Evolutionary conservation across 2,888 invertebrate species (phyloP).

Genomic region (Caenorhabditis uteleia): DNA sequence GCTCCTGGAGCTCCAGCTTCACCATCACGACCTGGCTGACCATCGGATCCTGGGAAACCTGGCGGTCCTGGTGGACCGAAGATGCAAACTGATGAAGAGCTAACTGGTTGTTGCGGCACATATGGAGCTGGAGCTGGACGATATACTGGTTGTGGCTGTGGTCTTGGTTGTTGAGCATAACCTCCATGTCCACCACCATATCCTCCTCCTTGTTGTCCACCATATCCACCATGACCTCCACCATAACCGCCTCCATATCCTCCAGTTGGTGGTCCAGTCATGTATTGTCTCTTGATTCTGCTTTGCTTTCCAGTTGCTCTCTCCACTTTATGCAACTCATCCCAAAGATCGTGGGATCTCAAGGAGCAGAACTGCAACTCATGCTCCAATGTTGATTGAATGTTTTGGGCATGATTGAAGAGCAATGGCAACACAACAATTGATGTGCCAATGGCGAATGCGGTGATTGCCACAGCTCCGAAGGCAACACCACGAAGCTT

Average conservation of each 20-base stretch:
- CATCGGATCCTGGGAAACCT: constrained; percentile 53
- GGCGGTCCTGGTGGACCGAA: constrained; percentile 54
- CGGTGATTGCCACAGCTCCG: constrained; percentile 21
- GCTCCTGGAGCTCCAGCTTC: constrained; percentile 28
- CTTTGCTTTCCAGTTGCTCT: constrained; percentile 1
- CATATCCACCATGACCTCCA: constrained; percentile 8
- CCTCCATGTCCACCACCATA: constrained; percentile 6
- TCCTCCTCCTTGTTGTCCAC: neutral
- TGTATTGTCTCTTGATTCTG: constrained; percentile 13
- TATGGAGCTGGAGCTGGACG: neutral
- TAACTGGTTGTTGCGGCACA: neutral
- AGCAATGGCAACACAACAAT: constrained; percentile 39
- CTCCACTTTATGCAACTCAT: constrained; percentile 17
- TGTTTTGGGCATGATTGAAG: constrained; percentile 38
- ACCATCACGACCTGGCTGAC: constrained; percentile 37
- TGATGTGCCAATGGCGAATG: constrained; percentile 29
- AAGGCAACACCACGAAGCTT: constrained; percentile 1
- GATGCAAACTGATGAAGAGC: constrained; percentile 29
- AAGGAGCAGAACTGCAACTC: constrained; percentile 44
- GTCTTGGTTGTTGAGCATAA: constrained; percentile 7
- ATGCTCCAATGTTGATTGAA: constrained; percentile 39
- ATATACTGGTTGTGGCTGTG: constrained; percentile 19
- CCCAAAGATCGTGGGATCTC: constrained; percentile 47
- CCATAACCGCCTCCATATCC: constrained; percentile 6
- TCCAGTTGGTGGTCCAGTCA: constrained; percentile 4